Percentiles rank a stretch among this genome's conserved stretches.
Conservation (phyloP, 2,888 invertebrate species). For the Spialia ferax region DNA sequence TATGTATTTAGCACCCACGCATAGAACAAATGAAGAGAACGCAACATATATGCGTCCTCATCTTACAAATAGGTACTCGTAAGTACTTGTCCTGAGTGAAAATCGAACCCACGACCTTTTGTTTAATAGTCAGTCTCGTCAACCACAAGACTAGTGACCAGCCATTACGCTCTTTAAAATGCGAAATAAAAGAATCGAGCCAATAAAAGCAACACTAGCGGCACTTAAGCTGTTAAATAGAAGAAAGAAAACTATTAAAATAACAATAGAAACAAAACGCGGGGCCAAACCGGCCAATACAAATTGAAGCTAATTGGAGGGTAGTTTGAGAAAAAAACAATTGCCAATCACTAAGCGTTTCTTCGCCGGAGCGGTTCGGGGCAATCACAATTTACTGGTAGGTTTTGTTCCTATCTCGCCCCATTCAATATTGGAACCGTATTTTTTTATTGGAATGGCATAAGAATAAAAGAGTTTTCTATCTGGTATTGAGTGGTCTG, state of each 20-base stretch:
- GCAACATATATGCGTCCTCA: too few species aligned
- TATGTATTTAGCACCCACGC: too few species aligned
- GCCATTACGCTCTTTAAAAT: too few species aligned
- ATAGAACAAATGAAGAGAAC: too few species aligned
- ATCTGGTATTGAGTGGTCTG: background rate
- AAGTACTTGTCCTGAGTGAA: too few species aligned
- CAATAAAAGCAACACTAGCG: background rate
- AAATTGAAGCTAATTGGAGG: conserved; percentile 27
- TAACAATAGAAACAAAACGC: conserved; percentile 18
- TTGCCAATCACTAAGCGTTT: conserved; percentile 25
- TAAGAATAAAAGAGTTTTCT: background rate
- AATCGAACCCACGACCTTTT: too few species aligned
- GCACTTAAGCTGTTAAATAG: background rate
- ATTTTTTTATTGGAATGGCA: background rate
- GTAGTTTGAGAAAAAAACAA: conserved; percentile 19
- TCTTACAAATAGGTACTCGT: too few species aligned
- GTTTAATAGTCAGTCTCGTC: too few species aligned
- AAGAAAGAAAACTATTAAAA: conserved; percentile 14
- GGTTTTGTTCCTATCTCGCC: conserved; percentile 7
- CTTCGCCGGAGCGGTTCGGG: conserved; percentile 10
- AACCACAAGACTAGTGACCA: too few species aligned
- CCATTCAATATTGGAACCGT: background rate
- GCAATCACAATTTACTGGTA: conserved; percentile 15
- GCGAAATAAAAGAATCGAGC: too few species aligned
- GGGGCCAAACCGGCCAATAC: conserved; percentile 9